Evolutionary conservation across 2,797 vertebrate genomes (phyloP).

Genomic region (Serranus cabrilla): DNA sequence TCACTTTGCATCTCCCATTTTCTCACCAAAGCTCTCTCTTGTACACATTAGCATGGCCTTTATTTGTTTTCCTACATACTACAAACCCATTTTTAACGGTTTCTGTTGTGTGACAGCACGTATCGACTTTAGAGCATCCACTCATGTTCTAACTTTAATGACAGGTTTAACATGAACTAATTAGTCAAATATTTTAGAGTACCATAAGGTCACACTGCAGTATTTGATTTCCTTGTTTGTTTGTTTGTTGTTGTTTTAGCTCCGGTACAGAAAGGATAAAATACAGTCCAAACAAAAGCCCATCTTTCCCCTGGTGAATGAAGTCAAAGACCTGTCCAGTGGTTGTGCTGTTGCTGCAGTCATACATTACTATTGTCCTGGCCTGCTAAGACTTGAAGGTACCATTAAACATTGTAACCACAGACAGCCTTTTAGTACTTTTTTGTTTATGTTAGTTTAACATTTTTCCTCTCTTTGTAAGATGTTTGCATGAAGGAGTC

Average conservation of each 20-base stretch:
- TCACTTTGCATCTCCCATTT: slow-evolving; percentile 35
- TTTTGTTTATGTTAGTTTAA: background rate
- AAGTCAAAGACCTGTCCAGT: slow-evolving; percentile 90
- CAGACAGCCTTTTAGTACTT: background rate
- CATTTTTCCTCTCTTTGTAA: slow-evolving; percentile 51
- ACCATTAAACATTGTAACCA: slow-evolving; percentile 25
- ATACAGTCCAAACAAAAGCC: slow-evolving; percentile 89
- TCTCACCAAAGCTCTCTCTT: slow-evolving; percentile 26
- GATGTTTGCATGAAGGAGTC: slow-evolving; percentile 94
- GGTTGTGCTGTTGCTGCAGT: slow-evolving; percentile 92
- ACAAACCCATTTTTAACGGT: background rate
- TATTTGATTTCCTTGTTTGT: slow-evolving; percentile 39
- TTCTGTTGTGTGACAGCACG: slow-evolving; percentile 3
- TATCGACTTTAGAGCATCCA: background rate
- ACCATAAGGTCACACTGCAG: background rate
- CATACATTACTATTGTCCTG: slow-evolving; percentile 93
- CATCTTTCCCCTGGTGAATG: slow-evolving; percentile 88
- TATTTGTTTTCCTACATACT: slow-evolving; percentile 13
- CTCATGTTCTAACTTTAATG: slow-evolving; percentile 7
- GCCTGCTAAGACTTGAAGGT: slow-evolving; percentile 92
- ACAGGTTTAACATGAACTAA: slow-evolving; percentile 29
- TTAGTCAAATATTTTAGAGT: background rate
- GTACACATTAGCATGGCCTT: slow-evolving; percentile 55
- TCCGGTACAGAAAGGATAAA: slow-evolving; percentile 95
- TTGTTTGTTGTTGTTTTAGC: slow-evolving; percentile 76